Conservation (phyloP, 2,888 invertebrate species). For the Drosophila leonis region DNA sequence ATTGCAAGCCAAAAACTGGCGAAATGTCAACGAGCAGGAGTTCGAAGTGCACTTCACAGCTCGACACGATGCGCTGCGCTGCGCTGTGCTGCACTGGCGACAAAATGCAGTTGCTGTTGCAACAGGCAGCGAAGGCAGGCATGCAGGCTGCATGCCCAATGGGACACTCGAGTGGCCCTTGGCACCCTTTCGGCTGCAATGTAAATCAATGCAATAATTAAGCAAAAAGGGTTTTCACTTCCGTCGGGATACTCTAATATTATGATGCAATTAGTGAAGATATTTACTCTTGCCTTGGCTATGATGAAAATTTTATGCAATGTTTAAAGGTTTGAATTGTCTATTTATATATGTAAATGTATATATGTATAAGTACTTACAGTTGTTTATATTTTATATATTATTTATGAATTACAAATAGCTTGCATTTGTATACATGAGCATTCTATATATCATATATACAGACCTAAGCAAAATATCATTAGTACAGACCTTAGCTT, state of each 20-base stretch:
- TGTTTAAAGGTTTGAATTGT: neutral
- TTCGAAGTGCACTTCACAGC: conserved; percentile 43
- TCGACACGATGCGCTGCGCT: conserved; percentile 7
- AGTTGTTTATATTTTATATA: neutral
- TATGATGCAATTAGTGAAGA: neutral
- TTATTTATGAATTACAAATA: neutral
- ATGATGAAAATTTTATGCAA: neutral
- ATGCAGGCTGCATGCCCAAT: conserved; percentile 24
- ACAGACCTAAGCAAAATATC: too few relatives aligned
- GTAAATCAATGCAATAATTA: conserved; percentile 81
- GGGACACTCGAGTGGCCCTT: conserved; percentile 56
- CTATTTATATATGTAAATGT: neutral
- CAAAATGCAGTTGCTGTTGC: conserved; percentile 62
- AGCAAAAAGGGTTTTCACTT: conserved; percentile 57
- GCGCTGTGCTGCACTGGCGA: conserved; percentile 60
- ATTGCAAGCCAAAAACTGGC: conserved; percentile 59
- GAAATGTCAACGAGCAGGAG: conserved; percentile 65
- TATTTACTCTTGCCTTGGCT: neutral
- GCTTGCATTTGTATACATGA: too few relatives aligned
- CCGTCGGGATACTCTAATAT: neutral
- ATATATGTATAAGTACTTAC: neutral
- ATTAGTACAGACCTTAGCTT: too few relatives aligned
- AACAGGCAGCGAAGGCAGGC: conserved; percentile 8
- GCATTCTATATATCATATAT: too few relatives aligned
- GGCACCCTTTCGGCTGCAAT: conserved; percentile 35